Percentiles rank a stretch among this genome's conserved stretches.
phyloP scores from a whole-genome alignment of 2,113 vertebrate genomes.

The Scartelaos histophorus region DNA sequence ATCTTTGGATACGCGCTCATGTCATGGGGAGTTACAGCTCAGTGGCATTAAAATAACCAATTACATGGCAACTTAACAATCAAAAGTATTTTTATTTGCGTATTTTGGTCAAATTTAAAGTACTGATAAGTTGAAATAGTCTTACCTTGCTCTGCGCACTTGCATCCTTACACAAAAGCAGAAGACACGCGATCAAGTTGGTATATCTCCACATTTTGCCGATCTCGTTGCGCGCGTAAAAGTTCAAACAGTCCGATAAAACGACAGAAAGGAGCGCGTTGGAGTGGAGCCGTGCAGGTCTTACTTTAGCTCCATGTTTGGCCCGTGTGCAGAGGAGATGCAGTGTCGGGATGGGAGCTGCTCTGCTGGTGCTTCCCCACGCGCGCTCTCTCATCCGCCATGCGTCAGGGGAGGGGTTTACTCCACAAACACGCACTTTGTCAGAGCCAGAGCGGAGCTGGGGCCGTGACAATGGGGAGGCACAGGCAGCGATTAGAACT shows the following conservation, averaged over 20 bases:
- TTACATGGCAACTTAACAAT: background rate
- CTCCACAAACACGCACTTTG: background rate
- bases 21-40: conserved; percentile 2
- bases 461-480: background rate
- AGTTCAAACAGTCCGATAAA: conserved; percentile 10
- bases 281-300: conserved; percentile 21
- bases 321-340: conserved; percentile 1
- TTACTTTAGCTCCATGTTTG: conserved; percentile 52
- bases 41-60: conserved; percentile 27
- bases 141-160: conserved; percentile 75
- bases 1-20: background rate
- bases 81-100: background rate
- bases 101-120: too few species aligned
- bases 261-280: background rate
- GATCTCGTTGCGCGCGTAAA: conserved; percentile 4
- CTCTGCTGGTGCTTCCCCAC: conserved; percentile 6
- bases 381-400: conserved; percentile 36
- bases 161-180: conserved; percentile 63
- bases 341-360: background rate
- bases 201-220: conserved; percentile 73
- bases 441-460: background rate
- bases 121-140: background rate
- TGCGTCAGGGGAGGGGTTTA: conserved; percentile 48
- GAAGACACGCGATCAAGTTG: conserved; percentile 61
- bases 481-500: background rate